Evolutionary conservation across 2,113 vertebrate genomes (phyloP).

Genomic region (Petrocephalus microphthalmus): DNA sequence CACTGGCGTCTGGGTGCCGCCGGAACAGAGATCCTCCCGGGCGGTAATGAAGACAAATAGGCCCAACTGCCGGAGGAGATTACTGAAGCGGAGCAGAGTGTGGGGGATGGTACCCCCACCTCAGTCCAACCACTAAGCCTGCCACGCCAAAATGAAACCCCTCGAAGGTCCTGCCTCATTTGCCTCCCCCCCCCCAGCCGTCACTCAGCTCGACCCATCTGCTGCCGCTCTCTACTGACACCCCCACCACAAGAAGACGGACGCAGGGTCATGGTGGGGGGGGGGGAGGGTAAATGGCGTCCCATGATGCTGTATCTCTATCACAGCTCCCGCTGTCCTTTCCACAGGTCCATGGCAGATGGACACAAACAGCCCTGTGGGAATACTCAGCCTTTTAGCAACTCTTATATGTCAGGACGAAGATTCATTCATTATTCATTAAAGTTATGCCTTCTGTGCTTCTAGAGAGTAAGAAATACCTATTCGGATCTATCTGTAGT

Average conservation of each 20-base stretch:
- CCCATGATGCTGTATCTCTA: background rate
- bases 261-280: background rate
- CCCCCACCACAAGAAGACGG: background rate
- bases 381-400: background rate
- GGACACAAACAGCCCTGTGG: background rate
- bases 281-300: background rate
- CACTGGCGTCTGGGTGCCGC: slow-evolving; percentile 43
- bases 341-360: background rate
- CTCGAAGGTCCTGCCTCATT: background rate
- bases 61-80: slow-evolving; percentile 46
- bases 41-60: slow-evolving; percentile 68
- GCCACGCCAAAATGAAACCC: too few species aligned
- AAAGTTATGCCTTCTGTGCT: background rate
- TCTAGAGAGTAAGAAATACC: background rate
- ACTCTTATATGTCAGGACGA: background rate
- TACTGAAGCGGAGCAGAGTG: slow-evolving; percentile 39
- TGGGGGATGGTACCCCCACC: slow-evolving; percentile 7
- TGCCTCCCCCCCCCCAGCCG: background rate
- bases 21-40: slow-evolving; percentile 47
- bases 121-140: background rate
- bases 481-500: background rate
- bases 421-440: slow-evolving; percentile 1
- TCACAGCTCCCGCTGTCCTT: background rate
- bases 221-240: slow-evolving; percentile 20
- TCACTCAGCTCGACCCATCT: slow-evolving; percentile 25